phyloP scores from a whole-genome alignment of 2,888 invertebrate species.

The Dendrolimus houi region DNA sequence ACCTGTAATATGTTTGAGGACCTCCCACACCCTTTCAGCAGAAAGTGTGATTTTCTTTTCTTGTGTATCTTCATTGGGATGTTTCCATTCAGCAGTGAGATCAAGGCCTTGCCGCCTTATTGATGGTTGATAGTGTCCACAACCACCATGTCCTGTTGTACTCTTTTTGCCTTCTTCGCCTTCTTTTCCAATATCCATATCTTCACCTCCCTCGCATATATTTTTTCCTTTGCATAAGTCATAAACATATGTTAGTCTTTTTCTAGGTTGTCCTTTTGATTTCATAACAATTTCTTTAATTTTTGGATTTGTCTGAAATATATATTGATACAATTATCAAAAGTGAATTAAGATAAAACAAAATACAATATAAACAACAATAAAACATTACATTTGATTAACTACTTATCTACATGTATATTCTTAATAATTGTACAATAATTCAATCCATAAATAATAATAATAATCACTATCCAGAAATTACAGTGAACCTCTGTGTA shows the following conservation, averaged over 20 bases:
- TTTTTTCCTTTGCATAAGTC: constrained; percentile 98
- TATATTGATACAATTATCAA: constrained; percentile 2
- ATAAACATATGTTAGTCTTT: constrained; percentile 95
- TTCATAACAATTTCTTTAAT: constrained; percentile 96
- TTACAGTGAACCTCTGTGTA: too few relatives aligned
- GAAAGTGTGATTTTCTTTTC: constrained; percentile 95
- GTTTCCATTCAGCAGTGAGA: constrained; percentile 98
- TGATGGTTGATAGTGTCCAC: constrained; percentile 98
- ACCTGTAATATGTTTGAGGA: constrained; percentile 93
- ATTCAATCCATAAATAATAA: too few relatives aligned
- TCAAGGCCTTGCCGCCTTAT: constrained; percentile 94
- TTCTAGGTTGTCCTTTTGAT: constrained; percentile 96
- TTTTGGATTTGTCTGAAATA: constrained; percentile 88
- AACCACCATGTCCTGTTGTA: constrained; percentile 91
- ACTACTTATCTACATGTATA: too few relatives aligned
- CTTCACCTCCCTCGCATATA: constrained; percentile 98
- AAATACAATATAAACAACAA: too few relatives aligned
- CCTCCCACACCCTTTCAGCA: constrained; percentile 98
- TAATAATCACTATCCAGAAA: too few relatives aligned
- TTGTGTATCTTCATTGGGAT: constrained; percentile 98
- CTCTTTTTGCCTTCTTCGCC: constrained; percentile 76
- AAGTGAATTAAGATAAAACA: too few relatives aligned
- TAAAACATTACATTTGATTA: too few relatives aligned
- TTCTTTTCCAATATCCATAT: constrained; percentile 94
- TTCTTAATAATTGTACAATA: too few relatives aligned